Evolutionary conservation across 37 sponge, comb jelly and placozoan species (phyloP), one percentile per base, ranked within the genome.

Genomic region (Theonella swinhoei): DNA sequence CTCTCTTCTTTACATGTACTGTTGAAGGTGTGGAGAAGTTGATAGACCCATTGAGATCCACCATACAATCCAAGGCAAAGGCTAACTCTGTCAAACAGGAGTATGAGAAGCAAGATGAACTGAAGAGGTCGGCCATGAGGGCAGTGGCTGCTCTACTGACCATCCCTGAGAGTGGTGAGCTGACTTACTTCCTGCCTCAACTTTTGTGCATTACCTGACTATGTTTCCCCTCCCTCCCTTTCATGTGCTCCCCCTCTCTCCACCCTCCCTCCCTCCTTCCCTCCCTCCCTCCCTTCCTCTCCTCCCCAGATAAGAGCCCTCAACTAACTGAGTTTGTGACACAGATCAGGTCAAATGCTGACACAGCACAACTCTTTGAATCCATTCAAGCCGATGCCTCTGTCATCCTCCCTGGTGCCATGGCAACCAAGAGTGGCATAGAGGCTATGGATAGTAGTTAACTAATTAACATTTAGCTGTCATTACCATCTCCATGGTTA

Each of bases 11-110:
- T 47, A 7, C 54, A 47, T 14, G 11, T 14, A 14, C 54, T 47
- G 54, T 17, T 14, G 14, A 7, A 94, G 97, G 95, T 34, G 78
- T 96, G 29, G 99, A 96, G 35, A 88, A 82, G 62, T 76, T 98
- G 73, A 80, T 98, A 8, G 99, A 96, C 2, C 95, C 95, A 0
- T 74, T 98, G 47, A 74, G 85, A 42, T 73, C 87, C 4, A 98
- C 97, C 0, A 78, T 98, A 63, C 89, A 93, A 79, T 78, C 91
- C 61, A 93, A 94, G 73, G 91, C 94, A 61, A 98, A 98, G 88
- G 93, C 97, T 41, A 94, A 93, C 80, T 92, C 97, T 34, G 97
- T 98, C 42, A 96, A 96, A 65, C 99, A 98, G 75, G 99, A 98
- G 79, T 89, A 87, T 54, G 99, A 98, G 83, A 98, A 98, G 64